Evolutionary conservation across 2,113 vertebrate genomes (phyloP).

Genomic region (Plecturocebus donacophilus): DNA sequence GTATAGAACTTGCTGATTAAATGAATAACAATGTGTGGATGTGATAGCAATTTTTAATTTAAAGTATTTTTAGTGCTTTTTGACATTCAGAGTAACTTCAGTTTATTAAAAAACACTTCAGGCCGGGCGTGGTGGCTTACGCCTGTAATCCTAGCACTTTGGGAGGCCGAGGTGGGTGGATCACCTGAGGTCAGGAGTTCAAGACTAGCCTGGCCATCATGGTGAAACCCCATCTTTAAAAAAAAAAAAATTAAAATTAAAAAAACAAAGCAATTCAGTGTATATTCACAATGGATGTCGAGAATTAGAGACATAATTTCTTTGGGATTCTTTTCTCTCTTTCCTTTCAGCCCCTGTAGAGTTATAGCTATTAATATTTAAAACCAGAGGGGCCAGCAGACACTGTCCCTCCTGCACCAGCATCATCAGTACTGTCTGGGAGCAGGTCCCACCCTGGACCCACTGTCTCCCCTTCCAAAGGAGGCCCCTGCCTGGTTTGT

Average conservation of each 20-base stretch:
- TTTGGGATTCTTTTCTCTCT: neutral
- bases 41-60: neutral
- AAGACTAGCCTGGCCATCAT: too few relatives aligned
- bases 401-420: fast-evolving
- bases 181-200: too few relatives aligned
- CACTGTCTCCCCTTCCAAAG: fast-evolving
- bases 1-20: neutral
- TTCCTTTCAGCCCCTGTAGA: neutral
- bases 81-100: neutral
- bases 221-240: too few relatives aligned
- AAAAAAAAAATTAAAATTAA: too few relatives aligned
- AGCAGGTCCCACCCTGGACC: neutral
- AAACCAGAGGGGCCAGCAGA: neutral
- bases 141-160: too few relatives aligned
- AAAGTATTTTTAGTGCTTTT: slow-evolving; percentile 25
- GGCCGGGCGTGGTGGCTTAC: too few relatives aligned
- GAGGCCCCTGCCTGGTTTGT: neutral
- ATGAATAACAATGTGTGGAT: neutral
- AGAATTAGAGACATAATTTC: neutral
- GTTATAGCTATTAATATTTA: neutral
- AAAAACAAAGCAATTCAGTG: too few relatives aligned
- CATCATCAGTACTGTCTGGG: neutral
- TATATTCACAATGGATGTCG: neutral
- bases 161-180: too few relatives aligned
- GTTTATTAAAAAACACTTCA: neutral